Base-by-base conservation (phyloP, 2,888 invertebrate species). In the Rotaria sp. region DNA sequence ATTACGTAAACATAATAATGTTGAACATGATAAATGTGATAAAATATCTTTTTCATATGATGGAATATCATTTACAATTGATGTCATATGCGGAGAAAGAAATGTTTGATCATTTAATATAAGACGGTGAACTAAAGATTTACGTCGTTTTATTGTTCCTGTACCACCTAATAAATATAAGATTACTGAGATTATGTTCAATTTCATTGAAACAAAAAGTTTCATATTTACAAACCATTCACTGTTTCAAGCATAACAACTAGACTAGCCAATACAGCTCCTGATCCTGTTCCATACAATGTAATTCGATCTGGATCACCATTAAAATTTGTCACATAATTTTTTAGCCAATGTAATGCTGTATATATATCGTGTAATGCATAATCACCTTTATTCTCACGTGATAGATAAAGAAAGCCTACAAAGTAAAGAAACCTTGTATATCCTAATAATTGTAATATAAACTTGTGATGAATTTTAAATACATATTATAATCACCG, bases 301-400 rank as follows among this genome's bases (percentile, higher is more conserved):
- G 80, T 80, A 45, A 80, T 80, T 45, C 80, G 80, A 80, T 80
- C 45, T n/a, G 80, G 45, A 80, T 80, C 80, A 4, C 80, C 80
- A 45, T 80, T 45, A 45, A 80, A 80, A 80, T 80, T 41, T 80
- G 41, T 45, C 41, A 80, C 45, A 80, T 80, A 45, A n/a, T 45
- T 45, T 80, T 80, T 80, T 45, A 80, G 38, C 80, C 80, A 80
- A 80, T 80, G 80, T 21, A 80, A 45, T n/a, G 80, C 80, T n/a
- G 80, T 80, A 80, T 80, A 80, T 0, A 80, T 80, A n/a, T 80
- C 80, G n/a, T 45, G 41, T n/a, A 80, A 45, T 80, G 45, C 80
- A 80, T 80, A 80, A 80, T 80, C 80, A 80, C 80, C 80, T 80
- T 80, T 80, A n/a, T 80, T 80, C 80, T 80, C 80, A 80, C n/a